These are phyloP conservation scores for Pipistrellus pipistrellus DNA, from an alignment of 2,797 vertebrate species.

Conservation along the genomic window DNA sequence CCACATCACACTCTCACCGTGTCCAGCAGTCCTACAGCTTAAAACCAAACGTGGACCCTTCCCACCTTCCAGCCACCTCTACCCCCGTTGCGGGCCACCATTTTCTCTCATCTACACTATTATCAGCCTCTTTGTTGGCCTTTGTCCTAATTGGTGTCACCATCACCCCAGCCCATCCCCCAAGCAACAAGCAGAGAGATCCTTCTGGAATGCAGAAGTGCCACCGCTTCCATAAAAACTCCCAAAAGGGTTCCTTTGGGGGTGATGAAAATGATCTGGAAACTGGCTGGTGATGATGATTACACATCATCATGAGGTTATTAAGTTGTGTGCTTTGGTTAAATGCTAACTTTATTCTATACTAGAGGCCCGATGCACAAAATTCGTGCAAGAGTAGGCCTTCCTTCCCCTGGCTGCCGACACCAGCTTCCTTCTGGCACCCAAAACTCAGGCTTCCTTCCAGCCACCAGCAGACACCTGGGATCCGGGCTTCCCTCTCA, in stretches of 20 bases:
- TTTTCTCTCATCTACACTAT: background rate
- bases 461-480: too few species aligned
- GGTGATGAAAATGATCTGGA: background rate
- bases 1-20: background rate
- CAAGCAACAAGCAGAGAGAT: background rate
- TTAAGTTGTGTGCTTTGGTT: background rate
- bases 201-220: background rate
- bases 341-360: background rate
- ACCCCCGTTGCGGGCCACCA: rapidly evolving
- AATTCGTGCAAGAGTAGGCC: too few species aligned
- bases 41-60: background rate
- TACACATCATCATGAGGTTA: too few species aligned
- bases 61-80: background rate
- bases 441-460: too few species aligned
- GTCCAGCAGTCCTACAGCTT: background rate
- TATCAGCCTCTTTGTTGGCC: background rate
- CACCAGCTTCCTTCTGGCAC: too few species aligned
- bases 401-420: too few species aligned
- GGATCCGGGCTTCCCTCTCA: too few species aligned
- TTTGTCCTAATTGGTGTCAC: background rate
- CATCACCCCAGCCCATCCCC: background rate
- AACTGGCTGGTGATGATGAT: background rate
- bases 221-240: background rate
- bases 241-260: background rate
- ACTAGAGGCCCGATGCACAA: too few species aligned